phyloP scores from a whole-genome alignment of 2,797 vertebrate genomes.

The Falco rusticolus region DNA sequence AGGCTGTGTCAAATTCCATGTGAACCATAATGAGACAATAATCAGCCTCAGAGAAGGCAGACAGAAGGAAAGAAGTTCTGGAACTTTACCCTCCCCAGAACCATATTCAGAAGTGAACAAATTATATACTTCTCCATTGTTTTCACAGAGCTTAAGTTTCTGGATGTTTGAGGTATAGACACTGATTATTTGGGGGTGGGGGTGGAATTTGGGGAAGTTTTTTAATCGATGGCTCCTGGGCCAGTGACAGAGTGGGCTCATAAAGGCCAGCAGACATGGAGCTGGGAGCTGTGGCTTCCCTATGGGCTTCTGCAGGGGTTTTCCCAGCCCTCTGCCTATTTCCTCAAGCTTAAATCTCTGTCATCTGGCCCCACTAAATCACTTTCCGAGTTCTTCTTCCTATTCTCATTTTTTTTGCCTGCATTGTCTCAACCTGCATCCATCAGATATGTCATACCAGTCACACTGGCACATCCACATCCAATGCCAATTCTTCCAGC shows the following conservation, averaged over 20 bases:
- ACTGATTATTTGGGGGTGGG: fast-evolving
- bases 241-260: neutral
- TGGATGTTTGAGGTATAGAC: neutral
- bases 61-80: neutral
- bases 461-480: neutral
- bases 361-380: neutral
- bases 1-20: neutral
- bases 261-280: neutral
- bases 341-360: neutral
- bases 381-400: neutral
- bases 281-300: neutral
- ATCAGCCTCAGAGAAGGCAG: neutral
- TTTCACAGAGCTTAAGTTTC: neutral
- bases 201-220: neutral
- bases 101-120: neutral
- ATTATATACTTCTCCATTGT: neutral
- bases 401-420: neutral
- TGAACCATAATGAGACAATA: neutral
- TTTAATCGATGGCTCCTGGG: neutral
- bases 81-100: neutral
- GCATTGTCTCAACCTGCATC: neutral
- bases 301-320: fast-evolving
- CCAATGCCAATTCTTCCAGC: neutral
- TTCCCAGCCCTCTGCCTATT: neutral
- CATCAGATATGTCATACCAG: neutral